Evolutionary conservation across 2,888 invertebrate species (phyloP).

Genomic region (Pyrrhosoma nymphula): DNA sequence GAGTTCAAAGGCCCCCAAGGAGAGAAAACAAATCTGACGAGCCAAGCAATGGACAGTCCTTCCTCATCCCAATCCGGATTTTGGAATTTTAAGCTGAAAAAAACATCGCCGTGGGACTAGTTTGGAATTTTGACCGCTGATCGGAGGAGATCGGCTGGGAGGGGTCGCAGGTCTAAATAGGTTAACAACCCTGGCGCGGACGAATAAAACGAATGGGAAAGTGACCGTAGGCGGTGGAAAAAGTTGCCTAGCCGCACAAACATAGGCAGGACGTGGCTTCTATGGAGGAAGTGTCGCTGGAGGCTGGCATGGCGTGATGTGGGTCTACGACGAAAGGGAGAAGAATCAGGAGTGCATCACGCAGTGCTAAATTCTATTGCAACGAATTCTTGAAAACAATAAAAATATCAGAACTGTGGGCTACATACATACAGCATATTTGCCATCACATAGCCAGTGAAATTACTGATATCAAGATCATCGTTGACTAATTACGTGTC

Average conservation of each 20-base stretch:
- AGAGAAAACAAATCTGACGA: too few species aligned
- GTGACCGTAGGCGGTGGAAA: neutral
- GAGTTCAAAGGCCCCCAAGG: too few species aligned
- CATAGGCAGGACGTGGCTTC: neutral
- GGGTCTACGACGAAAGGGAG: neutral
- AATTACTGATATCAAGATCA: too few species aligned
- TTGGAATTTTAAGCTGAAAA: too few species aligned
- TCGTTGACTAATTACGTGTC: too few species aligned
- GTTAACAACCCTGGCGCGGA: neutral
- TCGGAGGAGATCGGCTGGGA: neutral
- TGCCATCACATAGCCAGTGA: too few species aligned
- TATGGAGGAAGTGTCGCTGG: neutral
- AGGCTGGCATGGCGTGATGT: neutral
- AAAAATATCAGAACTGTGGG: too few species aligned
- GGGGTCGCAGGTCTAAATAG: neutral
- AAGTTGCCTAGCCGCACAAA: neutral
- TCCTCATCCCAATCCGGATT: too few species aligned
- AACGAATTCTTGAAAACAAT: too few species aligned
- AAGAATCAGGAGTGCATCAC: neutral
- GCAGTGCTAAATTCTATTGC: too few species aligned
- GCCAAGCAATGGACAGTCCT: too few species aligned
- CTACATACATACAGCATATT: too few species aligned
- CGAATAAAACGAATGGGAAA: neutral
- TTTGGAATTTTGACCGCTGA: neutral
- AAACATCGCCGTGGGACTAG: neutral